Evolutionary conservation across 2,888 invertebrate species (phyloP).

Genomic region (Coelogynopora nodosa): DNA sequence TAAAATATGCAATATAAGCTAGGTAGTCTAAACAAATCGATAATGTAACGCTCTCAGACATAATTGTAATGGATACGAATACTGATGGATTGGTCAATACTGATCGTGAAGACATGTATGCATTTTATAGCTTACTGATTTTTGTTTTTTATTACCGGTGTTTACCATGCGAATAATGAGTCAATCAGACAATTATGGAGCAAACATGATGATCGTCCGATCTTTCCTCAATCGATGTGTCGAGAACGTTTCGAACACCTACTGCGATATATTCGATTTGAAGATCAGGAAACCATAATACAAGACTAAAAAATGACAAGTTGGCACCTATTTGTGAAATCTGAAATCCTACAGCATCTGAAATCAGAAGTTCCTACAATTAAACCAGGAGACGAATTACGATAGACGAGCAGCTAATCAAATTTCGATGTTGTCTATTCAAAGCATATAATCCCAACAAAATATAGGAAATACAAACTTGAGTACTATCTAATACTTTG

Average conservation of each 20-base stretch:
- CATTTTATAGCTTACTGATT: constrained; percentile 12
- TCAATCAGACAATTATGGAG: constrained; percentile 6
- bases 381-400: background rate
- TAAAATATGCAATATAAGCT: no score
- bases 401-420: background rate
- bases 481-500: constrained; percentile 4
- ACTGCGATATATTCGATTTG: constrained; percentile 20
- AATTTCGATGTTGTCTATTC: background rate
- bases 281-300: background rate
- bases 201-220: constrained; percentile 17
- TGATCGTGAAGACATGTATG: background rate
- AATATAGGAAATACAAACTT: constrained; percentile 4
- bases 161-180: constrained; percentile 12
- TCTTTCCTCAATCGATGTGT: constrained; percentile 10
- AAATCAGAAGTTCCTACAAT: background rate
- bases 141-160: background rate
- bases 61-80: no score
- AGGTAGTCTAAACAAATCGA: no score
- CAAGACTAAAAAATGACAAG: background rate
- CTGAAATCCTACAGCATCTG: background rate
- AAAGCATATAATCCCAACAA: constrained; percentile 5
- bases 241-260: constrained; percentile 15
- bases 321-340: background rate
- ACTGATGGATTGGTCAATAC: no score
- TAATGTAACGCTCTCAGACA: no score